phyloP scores from a whole-genome alignment of 2,797 vertebrate species.

The Sardinella longiceps region DNA sequence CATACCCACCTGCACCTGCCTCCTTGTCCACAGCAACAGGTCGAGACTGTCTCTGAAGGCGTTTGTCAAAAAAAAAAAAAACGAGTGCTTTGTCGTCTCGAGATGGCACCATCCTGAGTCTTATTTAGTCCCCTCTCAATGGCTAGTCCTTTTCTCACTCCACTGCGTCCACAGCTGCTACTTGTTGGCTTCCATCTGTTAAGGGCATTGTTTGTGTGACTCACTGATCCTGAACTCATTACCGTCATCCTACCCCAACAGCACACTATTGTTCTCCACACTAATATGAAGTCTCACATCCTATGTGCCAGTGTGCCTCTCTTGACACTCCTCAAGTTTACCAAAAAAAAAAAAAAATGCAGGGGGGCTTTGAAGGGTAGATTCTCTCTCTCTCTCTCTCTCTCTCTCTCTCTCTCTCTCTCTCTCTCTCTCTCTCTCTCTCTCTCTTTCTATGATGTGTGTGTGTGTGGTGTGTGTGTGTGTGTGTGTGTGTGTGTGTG shows the following conservation, averaged over 20 bases:
- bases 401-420: not conserved
- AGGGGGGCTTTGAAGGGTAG: not conserved
- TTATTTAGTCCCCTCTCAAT: conserved; percentile 71
- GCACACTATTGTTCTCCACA: conserved; percentile 72
- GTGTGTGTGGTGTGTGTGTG: not conserved
- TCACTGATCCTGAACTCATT: conserved; percentile 80
- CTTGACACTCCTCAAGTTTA: not conserved
- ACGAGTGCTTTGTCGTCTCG: conserved; percentile 24
- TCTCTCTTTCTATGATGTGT: too few relatives aligned
- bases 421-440: not conserved
- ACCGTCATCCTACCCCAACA: conserved; percentile 65
- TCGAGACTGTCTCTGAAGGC: conserved; percentile 56
- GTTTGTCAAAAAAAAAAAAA: conserved; percentile 43
- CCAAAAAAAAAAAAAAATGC: not conserved
- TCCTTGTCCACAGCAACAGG: conserved; percentile 54
- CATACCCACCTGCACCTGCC: conserved; percentile 62
- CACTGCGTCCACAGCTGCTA: conserved; percentile 75
- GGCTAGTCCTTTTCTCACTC: conserved; percentile 71
- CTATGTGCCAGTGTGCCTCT: conserved; percentile 40
- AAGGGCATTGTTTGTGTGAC: conserved; percentile 74
- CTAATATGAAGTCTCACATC: conserved; percentile 66
- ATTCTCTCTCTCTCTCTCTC: not conserved
- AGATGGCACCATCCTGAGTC: conserved; percentile 51
- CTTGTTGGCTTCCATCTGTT: conserved; percentile 79
- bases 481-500: not conserved